These are phyloP conservation scores for Prochilodus magdalenae DNA, from an alignment of 2,113 vertebrate genomes.

Conservation along the genomic window DNA sequence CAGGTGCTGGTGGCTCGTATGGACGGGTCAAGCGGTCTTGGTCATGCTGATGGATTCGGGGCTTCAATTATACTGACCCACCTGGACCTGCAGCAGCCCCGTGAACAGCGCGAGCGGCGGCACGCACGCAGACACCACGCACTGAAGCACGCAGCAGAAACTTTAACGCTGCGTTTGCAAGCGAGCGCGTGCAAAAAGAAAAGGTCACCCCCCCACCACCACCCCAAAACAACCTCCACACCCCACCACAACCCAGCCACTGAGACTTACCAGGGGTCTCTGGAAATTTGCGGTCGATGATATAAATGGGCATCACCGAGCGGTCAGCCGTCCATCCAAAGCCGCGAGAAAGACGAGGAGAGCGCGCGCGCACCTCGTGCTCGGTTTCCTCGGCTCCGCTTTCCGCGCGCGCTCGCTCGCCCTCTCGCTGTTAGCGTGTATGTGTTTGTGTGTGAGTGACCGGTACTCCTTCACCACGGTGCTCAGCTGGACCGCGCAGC, in stretches of 20 bases:
- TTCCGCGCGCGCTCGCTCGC: slow-evolving; percentile 4
- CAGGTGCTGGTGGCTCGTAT: no score
- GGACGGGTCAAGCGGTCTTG: no score
- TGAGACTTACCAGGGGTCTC: slow-evolving; percentile 53
- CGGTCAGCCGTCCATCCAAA: slow-evolving; percentile 54
- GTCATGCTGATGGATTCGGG: no score
- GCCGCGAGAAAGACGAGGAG: slow-evolving; percentile 47
- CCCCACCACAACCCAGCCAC: neutral
- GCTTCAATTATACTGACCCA: neutral
- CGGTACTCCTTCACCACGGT: neutral
- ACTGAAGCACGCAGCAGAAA: neutral
- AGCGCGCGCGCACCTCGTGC: slow-evolving; percentile 22
- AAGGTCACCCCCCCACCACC: neutral
- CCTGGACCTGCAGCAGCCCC: neutral
- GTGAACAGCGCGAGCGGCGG: neutral
- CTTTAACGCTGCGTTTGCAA: slow-evolving; percentile 2
- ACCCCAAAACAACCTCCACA: neutral
- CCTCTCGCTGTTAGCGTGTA: neutral
- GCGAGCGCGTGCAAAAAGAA: no score
- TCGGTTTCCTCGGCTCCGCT: slow-evolving; percentile 11
- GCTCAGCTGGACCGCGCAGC: neutral
- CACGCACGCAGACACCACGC: neutral
- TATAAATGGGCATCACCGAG: slow-evolving; percentile 61
- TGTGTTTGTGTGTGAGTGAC: neutral
- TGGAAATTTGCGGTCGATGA: slow-evolving; percentile 61